Conservation (phyloP, 2,888 invertebrate species). For the Phania funesta region DNA sequence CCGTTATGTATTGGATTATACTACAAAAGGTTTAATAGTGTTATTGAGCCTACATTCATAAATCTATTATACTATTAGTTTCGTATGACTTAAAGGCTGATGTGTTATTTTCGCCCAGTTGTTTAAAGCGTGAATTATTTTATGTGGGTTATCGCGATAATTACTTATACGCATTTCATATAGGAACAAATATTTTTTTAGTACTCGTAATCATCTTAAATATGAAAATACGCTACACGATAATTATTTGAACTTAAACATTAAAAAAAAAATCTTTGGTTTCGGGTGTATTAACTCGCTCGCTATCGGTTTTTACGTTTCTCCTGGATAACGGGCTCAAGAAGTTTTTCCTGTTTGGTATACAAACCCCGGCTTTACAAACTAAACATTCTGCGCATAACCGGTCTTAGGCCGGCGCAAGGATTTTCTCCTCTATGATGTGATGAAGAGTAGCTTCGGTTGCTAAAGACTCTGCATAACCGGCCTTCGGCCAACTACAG, state of each 20-base stretch:
- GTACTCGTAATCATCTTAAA: neutral
- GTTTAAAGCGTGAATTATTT: conserved; percentile 80
- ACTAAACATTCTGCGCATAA: too few relatives aligned
- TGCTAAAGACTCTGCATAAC: too few relatives aligned
- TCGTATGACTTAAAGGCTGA: conserved; percentile 82
- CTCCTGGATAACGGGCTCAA: too few relatives aligned
- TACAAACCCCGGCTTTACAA: too few relatives aligned
- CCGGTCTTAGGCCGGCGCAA: too few relatives aligned
- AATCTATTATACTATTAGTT: conserved; percentile 81
- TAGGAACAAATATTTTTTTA: conserved; percentile 57
- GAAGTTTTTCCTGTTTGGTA: too few relatives aligned
- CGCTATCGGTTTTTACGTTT: conserved; percentile 5
- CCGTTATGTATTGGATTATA: conserved; percentile 81
- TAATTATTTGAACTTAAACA: neutral
- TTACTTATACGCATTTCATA: conserved; percentile 83
- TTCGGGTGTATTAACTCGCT: conserved; percentile 68
- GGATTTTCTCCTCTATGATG: too few relatives aligned
- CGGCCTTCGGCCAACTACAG: too few relatives aligned
- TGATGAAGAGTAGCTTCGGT: too few relatives aligned
- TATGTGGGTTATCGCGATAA: conserved; percentile 91
- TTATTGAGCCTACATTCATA: conserved; percentile 82
- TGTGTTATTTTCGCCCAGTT: conserved; percentile 88
- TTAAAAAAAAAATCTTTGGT: conserved; percentile 82
- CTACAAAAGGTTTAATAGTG: conserved; percentile 84
- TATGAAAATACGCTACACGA: neutral